These are phyloP conservation scores for Caenorhabditis sinica DNA, from an alignment of 2,888 invertebrate species.

Conservation along the genomic window DNA sequence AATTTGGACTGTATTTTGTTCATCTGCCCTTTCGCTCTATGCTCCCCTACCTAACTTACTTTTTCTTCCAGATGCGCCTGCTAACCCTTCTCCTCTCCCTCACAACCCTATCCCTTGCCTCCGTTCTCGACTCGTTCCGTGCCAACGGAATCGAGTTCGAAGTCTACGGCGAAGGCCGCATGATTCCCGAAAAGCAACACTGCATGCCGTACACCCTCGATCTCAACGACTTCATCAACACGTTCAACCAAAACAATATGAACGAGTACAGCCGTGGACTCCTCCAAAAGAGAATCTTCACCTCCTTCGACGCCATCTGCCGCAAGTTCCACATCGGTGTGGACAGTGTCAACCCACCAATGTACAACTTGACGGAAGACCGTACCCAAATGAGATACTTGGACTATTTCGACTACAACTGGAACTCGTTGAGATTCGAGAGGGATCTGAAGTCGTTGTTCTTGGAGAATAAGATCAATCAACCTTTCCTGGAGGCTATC, in stretches of 20 bases:
- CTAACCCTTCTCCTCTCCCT: constrained; percentile 4
- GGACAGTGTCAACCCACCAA: constrained; percentile 13
- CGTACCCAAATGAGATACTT: constrained; percentile 65
- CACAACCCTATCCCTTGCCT: constrained; percentile 1
- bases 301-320: constrained; percentile 69
- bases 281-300: constrained; percentile 64
- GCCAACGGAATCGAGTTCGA: constrained; percentile 72
- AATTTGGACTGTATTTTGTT: background rate
- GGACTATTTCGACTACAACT: constrained; percentile 69
- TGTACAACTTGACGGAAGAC: constrained; percentile 50
- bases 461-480: constrained; percentile 70
- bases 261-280: constrained; percentile 67
- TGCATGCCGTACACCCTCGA: constrained; percentile 70
- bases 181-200: constrained; percentile 67
- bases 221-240: constrained; percentile 66
- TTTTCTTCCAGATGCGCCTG: constrained; percentile 46
- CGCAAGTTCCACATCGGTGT: constrained; percentile 61
- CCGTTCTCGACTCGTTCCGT: constrained; percentile 68
- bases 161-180: constrained; percentile 70
- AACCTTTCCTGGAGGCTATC: constrained; percentile 65
- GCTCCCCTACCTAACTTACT: background rate
- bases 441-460: constrained; percentile 71
- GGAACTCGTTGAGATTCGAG: constrained; percentile 72
- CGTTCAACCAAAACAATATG: constrained; percentile 68
- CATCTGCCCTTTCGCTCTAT: background rate